Conservation (phyloP, 2,113 vertebrate genomes). For the Nymphicus hollandicus region DNA sequence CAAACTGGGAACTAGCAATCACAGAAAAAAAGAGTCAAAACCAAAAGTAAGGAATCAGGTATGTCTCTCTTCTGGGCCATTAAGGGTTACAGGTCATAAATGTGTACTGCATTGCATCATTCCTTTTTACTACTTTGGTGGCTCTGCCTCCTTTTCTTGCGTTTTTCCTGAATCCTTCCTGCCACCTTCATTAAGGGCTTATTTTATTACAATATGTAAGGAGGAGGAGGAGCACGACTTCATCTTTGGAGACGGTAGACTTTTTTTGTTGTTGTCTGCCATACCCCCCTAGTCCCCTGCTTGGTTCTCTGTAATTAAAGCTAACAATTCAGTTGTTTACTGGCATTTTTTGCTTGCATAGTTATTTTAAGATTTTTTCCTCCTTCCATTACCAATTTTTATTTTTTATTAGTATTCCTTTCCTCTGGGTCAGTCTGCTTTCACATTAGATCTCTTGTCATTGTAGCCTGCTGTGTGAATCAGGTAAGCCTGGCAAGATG, state of each 20-base stretch:
- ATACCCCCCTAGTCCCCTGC: neutral
- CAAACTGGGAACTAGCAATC: neutral
- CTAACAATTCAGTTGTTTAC: neutral
- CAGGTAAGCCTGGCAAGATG: neutral
- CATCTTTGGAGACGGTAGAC: neutral
- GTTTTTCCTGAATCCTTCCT: neutral
- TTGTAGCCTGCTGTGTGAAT: neutral
- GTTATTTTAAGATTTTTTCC: neutral
- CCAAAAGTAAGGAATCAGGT: neutral
- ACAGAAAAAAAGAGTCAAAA: neutral
- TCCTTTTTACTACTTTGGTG: neutral
- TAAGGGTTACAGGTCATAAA: neutral
- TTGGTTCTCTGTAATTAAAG: neutral
- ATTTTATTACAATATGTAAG: neutral
- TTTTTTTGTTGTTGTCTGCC: neutral
- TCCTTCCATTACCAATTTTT: neutral
- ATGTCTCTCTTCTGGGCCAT: neutral
- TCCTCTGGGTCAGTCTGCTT: neutral
- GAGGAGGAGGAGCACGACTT: rapidly evolving
- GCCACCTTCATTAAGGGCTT: neutral
- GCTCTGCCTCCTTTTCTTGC: neutral
- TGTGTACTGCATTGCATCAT: neutral
- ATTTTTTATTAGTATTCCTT: neutral
- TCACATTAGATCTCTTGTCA: neutral
- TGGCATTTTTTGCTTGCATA: neutral